Percentiles rank a stretch among this genome's conserved stretches.
Evolutionary conservation across 1,140 invertebrate genomes (phyloP).

Genomic region (Doryteuthis pealeii): DNA sequence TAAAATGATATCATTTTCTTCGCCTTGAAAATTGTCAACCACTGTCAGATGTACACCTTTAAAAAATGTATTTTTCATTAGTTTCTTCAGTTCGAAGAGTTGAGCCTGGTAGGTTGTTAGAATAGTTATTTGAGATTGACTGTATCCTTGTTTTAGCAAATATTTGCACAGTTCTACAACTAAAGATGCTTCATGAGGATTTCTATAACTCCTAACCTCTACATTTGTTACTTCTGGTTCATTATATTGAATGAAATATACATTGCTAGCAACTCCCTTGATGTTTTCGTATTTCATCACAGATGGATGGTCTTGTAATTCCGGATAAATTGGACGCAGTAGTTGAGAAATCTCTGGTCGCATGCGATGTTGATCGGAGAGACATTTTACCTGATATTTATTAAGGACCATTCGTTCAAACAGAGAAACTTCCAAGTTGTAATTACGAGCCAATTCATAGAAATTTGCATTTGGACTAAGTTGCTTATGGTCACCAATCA

Average conservation of each 20-base stretch:
- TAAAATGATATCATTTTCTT: constrained; percentile 82
- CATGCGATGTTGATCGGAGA: constrained; percentile 46
- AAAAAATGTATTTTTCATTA: constrained; percentile 33
- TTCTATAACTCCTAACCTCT: constrained; percentile 54
- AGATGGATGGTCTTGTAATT: constrained; percentile 46
- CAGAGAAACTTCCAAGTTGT: constrained; percentile 58
- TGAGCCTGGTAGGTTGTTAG: constrained; percentile 60
- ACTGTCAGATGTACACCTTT: constrained; percentile 64
- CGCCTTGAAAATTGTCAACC: constrained; percentile 76
- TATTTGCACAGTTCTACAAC: constrained; percentile 49
- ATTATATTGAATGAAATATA: constrained; percentile 58
- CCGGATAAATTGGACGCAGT: constrained; percentile 56
- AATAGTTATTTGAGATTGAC: constrained; percentile 53
- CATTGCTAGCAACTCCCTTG: too few species aligned
- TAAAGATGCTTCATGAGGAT: constrained; percentile 55
- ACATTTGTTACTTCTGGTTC: constrained; percentile 39
- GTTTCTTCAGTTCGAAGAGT: constrained; percentile 38
- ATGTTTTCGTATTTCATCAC: constrained; percentile 47
- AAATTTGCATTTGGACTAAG: constrained; percentile 60
- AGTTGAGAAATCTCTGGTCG: too few species aligned
- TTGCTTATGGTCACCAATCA: constrained; percentile 75
- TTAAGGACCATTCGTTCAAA: constrained; percentile 59
- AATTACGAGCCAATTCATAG: constrained; percentile 51
- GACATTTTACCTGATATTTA: constrained; percentile 44
- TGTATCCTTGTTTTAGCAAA: constrained; percentile 57